Percentiles rank a stretch among this genome's conserved stretches.
These are phyloP conservation scores for Pseudococcus viburni DNA, from an alignment of 2,888 invertebrate species.

Conservation along the genomic window DNA sequence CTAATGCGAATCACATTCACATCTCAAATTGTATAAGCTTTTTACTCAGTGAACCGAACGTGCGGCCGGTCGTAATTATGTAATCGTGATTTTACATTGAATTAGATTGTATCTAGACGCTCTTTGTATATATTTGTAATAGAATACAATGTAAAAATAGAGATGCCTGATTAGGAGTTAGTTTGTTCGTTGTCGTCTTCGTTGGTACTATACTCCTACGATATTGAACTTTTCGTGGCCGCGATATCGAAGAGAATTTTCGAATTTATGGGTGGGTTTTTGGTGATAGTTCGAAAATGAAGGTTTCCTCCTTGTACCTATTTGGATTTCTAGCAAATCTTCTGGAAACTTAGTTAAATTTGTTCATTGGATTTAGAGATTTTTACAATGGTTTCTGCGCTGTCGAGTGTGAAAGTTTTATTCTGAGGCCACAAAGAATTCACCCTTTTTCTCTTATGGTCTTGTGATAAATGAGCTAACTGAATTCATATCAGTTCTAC, in stretches of 20 bases:
- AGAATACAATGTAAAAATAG: background rate
- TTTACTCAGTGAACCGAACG: background rate
- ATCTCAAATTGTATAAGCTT: background rate
- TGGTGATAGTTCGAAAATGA: background rate
- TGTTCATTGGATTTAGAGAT: too few relatives aligned
- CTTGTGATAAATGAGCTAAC: too few relatives aligned
- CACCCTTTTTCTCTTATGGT: too few relatives aligned
- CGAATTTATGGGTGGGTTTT: background rate
- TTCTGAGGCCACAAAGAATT: too few relatives aligned
- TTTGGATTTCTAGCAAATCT: too few relatives aligned
- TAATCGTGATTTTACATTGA: background rate
- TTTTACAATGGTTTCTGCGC: too few relatives aligned
- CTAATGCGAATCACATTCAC: conserved; percentile 1
- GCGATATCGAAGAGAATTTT: background rate
- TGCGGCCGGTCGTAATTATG: background rate
- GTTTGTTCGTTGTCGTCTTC: background rate
- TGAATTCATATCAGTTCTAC: too few relatives aligned
- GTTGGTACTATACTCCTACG: background rate
- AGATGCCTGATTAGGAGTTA: background rate
- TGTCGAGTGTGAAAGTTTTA: too few relatives aligned
- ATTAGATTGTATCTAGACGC: conserved; percentile 4
- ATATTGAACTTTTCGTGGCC: conserved; percentile 3
- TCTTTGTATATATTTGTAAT: background rate
- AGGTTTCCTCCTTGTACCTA: too few relatives aligned
- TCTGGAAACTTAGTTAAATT: too few relatives aligned